phyloP scores from a whole-genome alignment of 2,113 vertebrate genomes.

The Carassius auratus region DNA sequence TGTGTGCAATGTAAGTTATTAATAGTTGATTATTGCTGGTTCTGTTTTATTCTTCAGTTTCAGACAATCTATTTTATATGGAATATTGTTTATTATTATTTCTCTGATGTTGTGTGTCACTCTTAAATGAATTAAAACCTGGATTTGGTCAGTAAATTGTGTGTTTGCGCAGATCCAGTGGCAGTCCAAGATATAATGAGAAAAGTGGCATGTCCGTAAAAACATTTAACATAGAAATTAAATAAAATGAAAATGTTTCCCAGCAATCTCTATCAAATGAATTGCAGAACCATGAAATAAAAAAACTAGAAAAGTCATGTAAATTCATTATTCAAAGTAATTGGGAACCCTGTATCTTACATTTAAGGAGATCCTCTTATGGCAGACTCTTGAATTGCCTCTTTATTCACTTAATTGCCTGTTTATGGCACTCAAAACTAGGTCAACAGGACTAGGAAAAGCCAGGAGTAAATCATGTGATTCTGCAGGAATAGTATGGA shows the following conservation, averaged over 20 bases:
- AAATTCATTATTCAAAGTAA: too few species aligned
- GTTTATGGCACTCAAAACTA: not conserved
- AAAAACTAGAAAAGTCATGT: not conserved
- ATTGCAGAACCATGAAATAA: not conserved
- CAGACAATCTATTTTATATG: slow-evolving; percentile 48
- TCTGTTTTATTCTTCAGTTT: slow-evolving; percentile 43
- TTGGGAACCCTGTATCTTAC: not conserved
- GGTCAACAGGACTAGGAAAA: not conserved
- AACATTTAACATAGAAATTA: not conserved
- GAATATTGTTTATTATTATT: slow-evolving; percentile 8
- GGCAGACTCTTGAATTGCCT: not conserved
- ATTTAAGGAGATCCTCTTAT: not conserved
- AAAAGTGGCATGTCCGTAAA: not conserved
- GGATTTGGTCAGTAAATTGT: slow-evolving; percentile 33
- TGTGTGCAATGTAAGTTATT: slow-evolving; percentile 63
- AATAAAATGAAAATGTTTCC: not conserved
- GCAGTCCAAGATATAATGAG: not conserved
- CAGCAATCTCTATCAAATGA: not conserved
- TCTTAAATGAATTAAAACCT: slow-evolving; percentile 53
- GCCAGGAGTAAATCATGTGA: not conserved
- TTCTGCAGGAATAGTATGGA: not conserved
- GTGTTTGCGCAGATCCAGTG: not conserved
- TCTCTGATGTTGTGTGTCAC: not conserved
- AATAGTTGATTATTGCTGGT: slow-evolving; percentile 63
- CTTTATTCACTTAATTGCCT: not conserved